Evolutionary conservation across 2,797 vertebrate genomes (phyloP).

Genomic region (Parambassis ranga): DNA sequence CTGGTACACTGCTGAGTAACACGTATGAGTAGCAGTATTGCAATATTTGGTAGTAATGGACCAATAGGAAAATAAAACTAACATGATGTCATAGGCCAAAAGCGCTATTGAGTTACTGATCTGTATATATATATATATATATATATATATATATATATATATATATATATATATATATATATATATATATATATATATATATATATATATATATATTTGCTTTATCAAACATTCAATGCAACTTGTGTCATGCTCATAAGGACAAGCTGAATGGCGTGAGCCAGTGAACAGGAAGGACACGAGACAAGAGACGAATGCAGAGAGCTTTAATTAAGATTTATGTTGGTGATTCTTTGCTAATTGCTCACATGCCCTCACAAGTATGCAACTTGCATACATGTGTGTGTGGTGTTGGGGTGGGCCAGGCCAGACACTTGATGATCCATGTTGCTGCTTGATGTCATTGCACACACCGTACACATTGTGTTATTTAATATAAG

Average conservation of each 20-base stretch:
- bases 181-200: no score
- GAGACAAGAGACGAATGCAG: neutral
- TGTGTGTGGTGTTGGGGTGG: neutral
- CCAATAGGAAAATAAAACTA: neutral
- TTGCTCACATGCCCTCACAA: no score
- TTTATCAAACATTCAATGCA: no score
- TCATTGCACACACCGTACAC: neutral
- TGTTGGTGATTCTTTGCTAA: slow-evolving; percentile 21
- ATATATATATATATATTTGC: no score
- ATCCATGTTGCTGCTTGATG: neutral
- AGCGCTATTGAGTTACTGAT: no score
- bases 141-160: no score
- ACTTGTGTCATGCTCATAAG: slow-evolving; percentile 31
- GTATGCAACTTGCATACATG: neutral
- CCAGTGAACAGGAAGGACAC: slow-evolving; percentile 10
- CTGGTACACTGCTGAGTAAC: neutral
- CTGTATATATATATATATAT: no score
- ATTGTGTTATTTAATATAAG: neutral
- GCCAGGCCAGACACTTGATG: neutral
- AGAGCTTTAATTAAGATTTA: slow-evolving; percentile 29
- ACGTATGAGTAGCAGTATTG: neutral
- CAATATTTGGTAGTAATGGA: neutral
- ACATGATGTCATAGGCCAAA: no score
- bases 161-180: no score
- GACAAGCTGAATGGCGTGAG: slow-evolving; percentile 7